Evolutionary conservation across 2,797 vertebrate species (phyloP), one percentile per base, ranked within the genome.

Genomic region (Tolypeutes matacus): DNA sequence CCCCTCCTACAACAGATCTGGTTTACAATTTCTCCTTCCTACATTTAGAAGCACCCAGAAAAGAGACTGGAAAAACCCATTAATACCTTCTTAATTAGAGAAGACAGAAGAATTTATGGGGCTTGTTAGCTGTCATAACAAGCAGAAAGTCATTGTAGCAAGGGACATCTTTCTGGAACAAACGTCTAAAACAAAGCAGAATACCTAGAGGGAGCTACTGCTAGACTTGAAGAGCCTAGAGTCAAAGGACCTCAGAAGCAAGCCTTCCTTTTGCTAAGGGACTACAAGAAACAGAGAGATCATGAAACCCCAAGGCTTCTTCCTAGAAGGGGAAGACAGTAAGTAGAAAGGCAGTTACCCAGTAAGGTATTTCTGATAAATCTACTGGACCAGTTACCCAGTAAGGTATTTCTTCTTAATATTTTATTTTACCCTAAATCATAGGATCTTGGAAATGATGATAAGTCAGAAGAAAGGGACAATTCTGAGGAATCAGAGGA

Each of bases 371-470:
- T 95, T 39, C 10, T 60, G n/a, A n/a, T n/a, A n/a, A n/a, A n/a
- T n/a, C n/a, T n/a, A n/a, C 77, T 64, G 73, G 29, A 46, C 7
- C 27, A 88, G 18, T 42, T 95, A 72, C 14, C 20, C 85, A n/a
- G 3, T 53, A 56, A 81, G 4, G 73, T 46, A 39, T 73, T 95
- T 39, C 10, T 60, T 91, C 78, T 77, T 73, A 36, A 62, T 34
- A 27, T 31, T 11, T 10, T 10, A 23, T 3, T 46, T 29, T 23
- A 7, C 25, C 10, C 56, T 20, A 89, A 86, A 84, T 11, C 53
- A 27, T 31, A 92, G 73, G 46, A 64, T 42, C 36, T 94, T 42
- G 77, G 25, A 90, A 91, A 87, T 76, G 27, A 88, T 9, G 12
- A 23, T 84, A 94, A 81, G 9, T 95, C 25, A 58, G 53, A 93